Conservation (phyloP, 2,797 vertebrate genomes). For the Hephaestus fuliginosus region DNA sequence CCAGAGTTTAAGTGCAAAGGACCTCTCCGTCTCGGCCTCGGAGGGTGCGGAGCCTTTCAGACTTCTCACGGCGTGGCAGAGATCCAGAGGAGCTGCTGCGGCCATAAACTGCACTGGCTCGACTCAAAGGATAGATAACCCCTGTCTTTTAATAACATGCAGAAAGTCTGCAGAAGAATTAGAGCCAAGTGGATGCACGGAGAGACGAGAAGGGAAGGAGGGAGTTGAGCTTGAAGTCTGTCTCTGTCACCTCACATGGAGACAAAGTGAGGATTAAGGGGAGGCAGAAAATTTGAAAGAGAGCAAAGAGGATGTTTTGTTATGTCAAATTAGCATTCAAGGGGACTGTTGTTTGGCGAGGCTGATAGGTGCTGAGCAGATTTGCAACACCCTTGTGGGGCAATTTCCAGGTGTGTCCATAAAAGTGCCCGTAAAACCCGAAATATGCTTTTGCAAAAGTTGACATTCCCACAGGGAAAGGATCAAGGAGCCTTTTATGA, state of each 20-base stretch:
- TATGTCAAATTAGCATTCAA: slow-evolving; percentile 31
- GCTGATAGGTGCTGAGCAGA: slow-evolving; percentile 47
- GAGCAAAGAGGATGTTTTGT: slow-evolving; percentile 24
- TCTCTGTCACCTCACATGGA: slow-evolving; percentile 40
- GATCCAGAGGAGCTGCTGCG: slow-evolving; percentile 64
- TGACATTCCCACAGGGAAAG: slow-evolving; percentile 20
- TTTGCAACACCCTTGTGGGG: slow-evolving; percentile 50
- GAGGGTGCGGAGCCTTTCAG: slow-evolving; percentile 53
- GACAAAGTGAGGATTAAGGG: slow-evolving; percentile 50
- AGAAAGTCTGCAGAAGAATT: slow-evolving; percentile 32
- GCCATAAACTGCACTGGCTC: slow-evolving; percentile 59
- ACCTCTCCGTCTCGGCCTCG: slow-evolving; percentile 40
- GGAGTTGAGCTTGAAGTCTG: slow-evolving; percentile 25
- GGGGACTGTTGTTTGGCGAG: slow-evolving; percentile 41
- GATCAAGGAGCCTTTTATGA: slow-evolving; percentile 56
- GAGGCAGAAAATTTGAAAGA: slow-evolving; percentile 28
- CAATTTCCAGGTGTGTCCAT: slow-evolving; percentile 69
- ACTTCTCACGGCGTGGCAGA: slow-evolving; percentile 64
- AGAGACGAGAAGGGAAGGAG: slow-evolving; percentile 12
- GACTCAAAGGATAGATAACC: slow-evolving; percentile 67
- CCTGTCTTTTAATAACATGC: slow-evolving; percentile 65
- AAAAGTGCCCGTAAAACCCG: slow-evolving; percentile 57
- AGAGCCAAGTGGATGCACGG: slow-evolving; percentile 30
- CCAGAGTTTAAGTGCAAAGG: slow-evolving; percentile 34
- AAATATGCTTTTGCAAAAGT: slow-evolving; percentile 57